Percentiles rank a stretch among this genome's conserved stretches.
phyloP scores from a whole-genome alignment of 2,113 vertebrate species.

The Cyrtonyx montezumae region DNA sequence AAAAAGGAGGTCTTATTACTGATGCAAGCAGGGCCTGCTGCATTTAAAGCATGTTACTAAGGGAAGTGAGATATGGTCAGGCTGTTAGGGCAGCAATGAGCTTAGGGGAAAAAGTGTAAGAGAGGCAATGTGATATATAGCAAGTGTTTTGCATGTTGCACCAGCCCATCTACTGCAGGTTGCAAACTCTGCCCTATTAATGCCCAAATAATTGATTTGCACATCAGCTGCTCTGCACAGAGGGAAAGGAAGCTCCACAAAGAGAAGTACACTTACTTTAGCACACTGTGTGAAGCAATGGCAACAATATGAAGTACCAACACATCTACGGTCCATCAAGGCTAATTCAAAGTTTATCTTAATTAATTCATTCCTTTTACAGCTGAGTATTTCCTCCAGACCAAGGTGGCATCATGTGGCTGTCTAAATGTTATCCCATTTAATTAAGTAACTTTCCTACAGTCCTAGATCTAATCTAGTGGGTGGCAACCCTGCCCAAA shows the following conservation, averaged over 20 bases:
- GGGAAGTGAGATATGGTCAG: neutral
- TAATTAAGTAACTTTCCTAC: neutral
- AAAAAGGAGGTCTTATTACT: neutral
- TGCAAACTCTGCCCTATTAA: neutral
- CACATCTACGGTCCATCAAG: neutral
- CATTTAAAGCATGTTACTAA: neutral
- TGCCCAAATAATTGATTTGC: neutral
- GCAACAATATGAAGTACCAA: neutral
- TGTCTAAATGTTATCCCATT: neutral
- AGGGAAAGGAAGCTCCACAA: neutral
- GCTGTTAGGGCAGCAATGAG: neutral
- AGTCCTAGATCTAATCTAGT: neutral
- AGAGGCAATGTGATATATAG: neutral
- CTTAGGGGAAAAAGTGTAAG: neutral
- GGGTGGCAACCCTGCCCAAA: too few species aligned
- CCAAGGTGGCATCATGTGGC: neutral
- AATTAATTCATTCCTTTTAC: neutral
- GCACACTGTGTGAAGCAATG: neutral
- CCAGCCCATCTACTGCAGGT: accelerated
- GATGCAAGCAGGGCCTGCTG: neutral
- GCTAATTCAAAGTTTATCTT: neutral
- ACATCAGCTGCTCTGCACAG: neutral
- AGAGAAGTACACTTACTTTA: accelerated
- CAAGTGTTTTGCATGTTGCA: neutral
- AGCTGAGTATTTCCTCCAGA: neutral